Percentiles rank a stretch among this genome's conserved stretches.
These are phyloP conservation scores for Triplophysa rosa DNA, from an alignment of 2,113 vertebrate species.

Conservation along the genomic window DNA sequence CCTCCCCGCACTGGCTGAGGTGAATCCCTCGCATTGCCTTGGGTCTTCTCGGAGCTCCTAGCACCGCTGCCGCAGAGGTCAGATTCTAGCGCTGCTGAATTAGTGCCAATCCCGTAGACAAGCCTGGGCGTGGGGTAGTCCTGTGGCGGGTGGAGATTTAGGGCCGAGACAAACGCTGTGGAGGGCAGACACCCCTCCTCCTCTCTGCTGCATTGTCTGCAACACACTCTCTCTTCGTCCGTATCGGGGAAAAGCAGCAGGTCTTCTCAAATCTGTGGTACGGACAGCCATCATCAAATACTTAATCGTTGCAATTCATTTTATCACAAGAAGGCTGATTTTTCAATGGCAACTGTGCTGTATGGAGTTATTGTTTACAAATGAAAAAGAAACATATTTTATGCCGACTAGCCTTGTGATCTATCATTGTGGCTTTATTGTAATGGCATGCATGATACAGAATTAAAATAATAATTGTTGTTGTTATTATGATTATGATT, in stretches of 20 bases:
- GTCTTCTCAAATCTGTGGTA: conserved; percentile 37
- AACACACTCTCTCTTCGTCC: conserved; percentile 6
- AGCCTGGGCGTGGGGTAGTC: conserved; percentile 35
- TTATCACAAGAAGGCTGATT: conserved; percentile 19
- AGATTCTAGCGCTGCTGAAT: conserved; percentile 39
- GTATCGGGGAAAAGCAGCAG: conserved; percentile 44
- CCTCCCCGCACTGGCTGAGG: conserved; percentile 10
- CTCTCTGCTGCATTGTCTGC: background rate
- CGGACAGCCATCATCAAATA: conserved; percentile 22
- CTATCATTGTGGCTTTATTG: background rate
- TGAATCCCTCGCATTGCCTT: conserved; percentile 37
- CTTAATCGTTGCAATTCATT: conserved; percentile 44
- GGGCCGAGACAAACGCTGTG: conserved; percentile 19
- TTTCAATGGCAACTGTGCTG: conserved; percentile 40
- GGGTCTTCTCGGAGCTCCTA: conserved; percentile 37
- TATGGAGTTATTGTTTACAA: background rate
- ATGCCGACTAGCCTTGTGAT: background rate
- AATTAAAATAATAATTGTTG: background rate
- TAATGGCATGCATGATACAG: background rate
- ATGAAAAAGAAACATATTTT: conserved; percentile 49
- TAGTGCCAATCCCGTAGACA: conserved; percentile 51
- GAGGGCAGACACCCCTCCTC: conserved; percentile 32
- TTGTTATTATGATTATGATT: too few relatives aligned
- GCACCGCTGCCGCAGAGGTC: conserved; percentile 22
- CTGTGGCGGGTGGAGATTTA: conserved; percentile 45